A percentile compares a stretch with the other conserved stretches of the same genome.
Evolutionary conservation across 2,113 vertebrate species (phyloP).

Genomic region (Notothenia coriiceps): DNA sequence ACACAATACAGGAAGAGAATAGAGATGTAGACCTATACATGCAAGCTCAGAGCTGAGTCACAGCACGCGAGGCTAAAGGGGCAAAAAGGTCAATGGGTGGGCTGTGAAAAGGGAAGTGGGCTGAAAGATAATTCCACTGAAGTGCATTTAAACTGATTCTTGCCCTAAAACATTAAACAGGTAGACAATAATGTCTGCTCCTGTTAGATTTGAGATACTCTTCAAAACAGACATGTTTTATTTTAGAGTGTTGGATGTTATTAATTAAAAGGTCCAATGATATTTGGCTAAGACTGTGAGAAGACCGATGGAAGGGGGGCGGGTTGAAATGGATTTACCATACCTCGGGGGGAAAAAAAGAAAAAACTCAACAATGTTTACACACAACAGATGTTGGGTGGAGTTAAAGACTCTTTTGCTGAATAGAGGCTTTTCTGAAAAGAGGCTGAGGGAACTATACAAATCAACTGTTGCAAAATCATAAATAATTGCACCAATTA

Average conservation of each 20-base stretch:
- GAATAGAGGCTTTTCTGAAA: background rate
- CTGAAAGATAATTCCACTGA: background rate
- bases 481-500: no score
- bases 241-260: background rate
- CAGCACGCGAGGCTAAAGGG: conserved; percentile 15
- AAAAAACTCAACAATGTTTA: background rate
- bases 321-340: conserved; percentile 13
- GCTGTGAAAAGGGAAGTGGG: background rate
- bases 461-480: background rate
- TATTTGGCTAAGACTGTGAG: background rate
- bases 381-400: conserved; percentile 34
- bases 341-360: background rate
- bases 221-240: no score
- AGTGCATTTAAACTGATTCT: background rate
- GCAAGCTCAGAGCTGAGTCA: conserved; percentile 34
- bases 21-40: background rate
- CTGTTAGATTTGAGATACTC: no score
- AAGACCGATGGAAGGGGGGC: background rate
- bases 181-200: no score
- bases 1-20: background rate
- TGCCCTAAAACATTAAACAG: no score
- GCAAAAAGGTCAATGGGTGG: conserved; percentile 11
- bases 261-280: background rate
- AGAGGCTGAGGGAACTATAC: background rate
- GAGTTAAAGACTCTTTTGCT: background rate